Evolutionary conservation across 2,797 vertebrate species (phyloP).

Genomic region (Enteromius fasciolatus): DNA sequence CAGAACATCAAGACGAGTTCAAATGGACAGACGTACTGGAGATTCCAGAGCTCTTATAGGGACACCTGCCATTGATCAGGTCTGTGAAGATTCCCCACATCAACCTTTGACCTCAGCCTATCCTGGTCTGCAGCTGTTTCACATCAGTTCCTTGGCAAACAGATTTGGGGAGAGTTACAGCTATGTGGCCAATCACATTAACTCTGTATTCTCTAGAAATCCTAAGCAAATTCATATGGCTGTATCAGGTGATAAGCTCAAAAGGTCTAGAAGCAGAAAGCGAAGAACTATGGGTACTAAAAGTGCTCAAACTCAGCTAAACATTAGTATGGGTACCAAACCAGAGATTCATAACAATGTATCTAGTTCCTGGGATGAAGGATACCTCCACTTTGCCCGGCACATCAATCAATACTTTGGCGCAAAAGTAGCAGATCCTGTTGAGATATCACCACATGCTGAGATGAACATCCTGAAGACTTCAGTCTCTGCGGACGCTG

Average conservation of each 20-base stretch:
- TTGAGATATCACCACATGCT: slow-evolving; percentile 8
- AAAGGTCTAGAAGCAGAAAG: slow-evolving; percentile 15
- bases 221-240: slow-evolving; percentile 44
- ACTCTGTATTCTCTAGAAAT: slow-evolving; percentile 66
- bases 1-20: slow-evolving; percentile 56
- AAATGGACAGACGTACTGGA: slow-evolving; percentile 52
- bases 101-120: slow-evolving; percentile 22
- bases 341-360: neutral
- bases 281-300: slow-evolving; percentile 18
- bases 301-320: slow-evolving; percentile 15
- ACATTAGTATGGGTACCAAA: neutral
- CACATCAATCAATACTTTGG: slow-evolving; percentile 78
- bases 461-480: neutral
- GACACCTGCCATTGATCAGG: slow-evolving; percentile 29
- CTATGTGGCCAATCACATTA: slow-evolving; percentile 75
- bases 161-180: slow-evolving; percentile 76
- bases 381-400: slow-evolving; percentile 69
- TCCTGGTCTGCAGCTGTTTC: slow-evolving; percentile 70
- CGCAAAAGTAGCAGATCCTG: slow-evolving; percentile 64
- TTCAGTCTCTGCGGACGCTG: neutral
- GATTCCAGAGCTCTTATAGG: slow-evolving; percentile 38
- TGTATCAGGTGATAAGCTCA: neutral
- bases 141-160: slow-evolving; percentile 72
- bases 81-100: slow-evolving; percentile 39
- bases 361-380: slow-evolving; percentile 67